A percentile compares a stretch with the other conserved stretches of the same genome.
Evolutionary conservation across 2,888 invertebrate species (phyloP).

Genomic region (Cylindroiulus punctatus): DNA sequence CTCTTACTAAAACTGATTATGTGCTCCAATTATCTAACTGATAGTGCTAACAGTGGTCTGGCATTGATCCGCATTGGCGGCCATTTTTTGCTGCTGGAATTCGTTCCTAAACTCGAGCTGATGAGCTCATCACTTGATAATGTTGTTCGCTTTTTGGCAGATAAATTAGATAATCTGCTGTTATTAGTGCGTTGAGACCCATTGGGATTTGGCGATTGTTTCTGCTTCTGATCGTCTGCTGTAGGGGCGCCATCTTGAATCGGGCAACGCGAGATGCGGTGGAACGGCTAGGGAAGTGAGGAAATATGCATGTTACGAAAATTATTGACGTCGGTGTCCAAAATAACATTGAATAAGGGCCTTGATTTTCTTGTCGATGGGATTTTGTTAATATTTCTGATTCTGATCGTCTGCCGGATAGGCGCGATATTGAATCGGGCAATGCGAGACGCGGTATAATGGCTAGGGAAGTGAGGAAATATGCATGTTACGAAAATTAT

Average conservation of each 20-base stretch:
- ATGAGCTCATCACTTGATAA: background rate
- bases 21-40: constrained; percentile 10
- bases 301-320: too few relatives aligned
- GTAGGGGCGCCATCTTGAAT: background rate
- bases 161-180: background rate
- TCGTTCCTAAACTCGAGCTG: background rate
- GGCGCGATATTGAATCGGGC: background rate
- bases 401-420: too few relatives aligned
- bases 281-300: too few relatives aligned
- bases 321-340: too few relatives aligned
- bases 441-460: background rate
- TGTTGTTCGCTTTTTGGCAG: background rate
- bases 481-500: too few relatives aligned
- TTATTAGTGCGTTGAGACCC: background rate
- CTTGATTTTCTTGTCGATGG: too few relatives aligned
- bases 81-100: background rate
- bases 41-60: constrained; percentile 8
- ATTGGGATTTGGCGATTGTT: background rate
- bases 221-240: background rate
- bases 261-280: background rate
- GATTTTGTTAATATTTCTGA: background rate
- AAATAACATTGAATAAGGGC: too few relatives aligned
- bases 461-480: too few relatives aligned
- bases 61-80: background rate
- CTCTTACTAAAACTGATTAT: background rate